Evolutionary conservation across 2,797 vertebrate species (phyloP).

Genomic region (Acanthiza pusilla): DNA sequence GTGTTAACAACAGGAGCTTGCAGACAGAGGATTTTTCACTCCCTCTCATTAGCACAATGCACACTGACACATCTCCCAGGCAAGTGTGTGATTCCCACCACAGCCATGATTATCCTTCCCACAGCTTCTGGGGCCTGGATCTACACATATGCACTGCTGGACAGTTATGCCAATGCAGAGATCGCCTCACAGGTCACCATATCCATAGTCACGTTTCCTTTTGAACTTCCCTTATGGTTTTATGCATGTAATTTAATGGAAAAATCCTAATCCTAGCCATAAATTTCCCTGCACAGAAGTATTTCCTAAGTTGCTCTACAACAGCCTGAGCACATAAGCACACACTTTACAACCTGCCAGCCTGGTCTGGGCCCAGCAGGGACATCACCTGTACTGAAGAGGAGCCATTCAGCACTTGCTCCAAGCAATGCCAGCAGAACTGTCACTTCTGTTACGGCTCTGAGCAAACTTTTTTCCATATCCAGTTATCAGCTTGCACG

Average conservation of each 20-base stretch:
- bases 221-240: neutral
- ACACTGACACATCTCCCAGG: neutral
- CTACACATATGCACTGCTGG: neutral
- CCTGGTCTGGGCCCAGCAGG: neutral
- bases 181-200: neutral
- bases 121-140: neutral
- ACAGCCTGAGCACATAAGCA: neutral
- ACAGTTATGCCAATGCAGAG: neutral
- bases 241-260: neutral
- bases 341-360: neutral
- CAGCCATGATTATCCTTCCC: neutral
- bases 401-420: neutral
- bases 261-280: neutral
- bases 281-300: neutral
- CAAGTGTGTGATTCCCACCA: neutral
- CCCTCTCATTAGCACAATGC: neutral
- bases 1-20: neutral
- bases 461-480: neutral
- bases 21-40: accelerated
- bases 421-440: neutral
- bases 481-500: accelerated
- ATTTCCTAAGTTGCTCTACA: neutral
- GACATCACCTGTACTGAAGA: neutral
- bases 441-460: neutral
- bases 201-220: neutral